Evolutionary conservation across 2,888 invertebrate genomes (phyloP), one percentile per base, ranked within the genome.

Genomic region (Listrodromus nycthemerus): DNA sequence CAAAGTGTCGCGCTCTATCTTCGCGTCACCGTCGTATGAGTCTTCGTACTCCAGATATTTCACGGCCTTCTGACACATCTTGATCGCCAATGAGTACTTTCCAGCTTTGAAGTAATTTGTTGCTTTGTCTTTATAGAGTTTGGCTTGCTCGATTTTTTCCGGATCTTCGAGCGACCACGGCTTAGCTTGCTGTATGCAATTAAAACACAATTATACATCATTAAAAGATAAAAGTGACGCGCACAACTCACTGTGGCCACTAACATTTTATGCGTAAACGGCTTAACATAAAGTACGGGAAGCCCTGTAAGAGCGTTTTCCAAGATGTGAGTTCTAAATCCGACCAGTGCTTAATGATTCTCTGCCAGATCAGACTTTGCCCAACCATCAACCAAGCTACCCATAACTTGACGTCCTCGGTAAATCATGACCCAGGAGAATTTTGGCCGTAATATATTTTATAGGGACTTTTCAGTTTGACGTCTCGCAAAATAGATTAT

Each of bases 71-170:
- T 96, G 96, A 92, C 99, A 99, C 95, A 98, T 97, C 92, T 97
- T 97, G 67, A 96, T 94, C 0, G 99, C 99, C 87, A 98, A 90
- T 76, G 94, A 93, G 89, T 95, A 96, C 92, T 98, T 98, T 80
- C 95, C 96, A 0, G 95, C 95, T 93, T 98, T 98, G 91, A 98
- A 98, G 92, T 97, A 98, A 67, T 95, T 95, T 0, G 98, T 99
- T 65, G 99, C 99, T 91, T 97, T 98, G 84, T 97, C 97, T 94
- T 99, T 99, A 86, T 96, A 96, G 16, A 97, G 94, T 92, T 96
- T 96, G 0, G 97, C 96, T 91, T 97, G 97, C 80, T 96, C 96
- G 6, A 99, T 88, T 91, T 97, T 97, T 93, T 99, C 97, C 0
- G 94, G 93, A 0, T 95, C 94, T 83, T 97, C 96, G 94, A 99